A percentile compares a stretch with the other conserved stretches of the same genome.
These are phyloP conservation scores for Stenolophus ochropezus DNA, from an alignment of 2,888 invertebrate species.

Conservation along the genomic window DNA sequence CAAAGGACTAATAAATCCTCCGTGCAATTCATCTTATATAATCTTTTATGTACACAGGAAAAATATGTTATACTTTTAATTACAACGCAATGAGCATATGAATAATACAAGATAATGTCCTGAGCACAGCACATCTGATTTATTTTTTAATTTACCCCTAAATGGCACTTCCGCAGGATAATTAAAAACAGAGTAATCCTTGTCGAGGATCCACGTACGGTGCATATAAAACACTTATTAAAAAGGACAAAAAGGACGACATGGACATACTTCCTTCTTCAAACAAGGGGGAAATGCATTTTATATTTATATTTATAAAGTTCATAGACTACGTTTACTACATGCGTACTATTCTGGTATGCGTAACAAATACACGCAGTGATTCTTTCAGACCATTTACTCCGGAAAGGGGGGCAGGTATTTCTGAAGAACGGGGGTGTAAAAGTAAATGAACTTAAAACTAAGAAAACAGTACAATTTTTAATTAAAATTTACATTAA, in stretches of 20 bases:
- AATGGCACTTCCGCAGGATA: constrained; percentile 23
- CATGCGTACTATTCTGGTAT: too few relatives aligned
- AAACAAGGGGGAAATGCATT: too few relatives aligned
- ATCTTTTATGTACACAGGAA: background rate
- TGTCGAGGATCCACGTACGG: background rate
- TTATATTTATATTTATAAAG: too few relatives aligned
- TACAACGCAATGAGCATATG: constrained; percentile 30
- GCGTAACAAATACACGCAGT: too few relatives aligned
- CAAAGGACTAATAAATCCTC: background rate
- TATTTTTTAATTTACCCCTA: constrained; percentile 35
- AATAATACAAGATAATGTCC: constrained; percentile 27
- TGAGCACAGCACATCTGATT: background rate
- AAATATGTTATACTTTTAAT: constrained; percentile 27
- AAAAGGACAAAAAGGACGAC: background rate
- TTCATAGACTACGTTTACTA: too few relatives aligned
- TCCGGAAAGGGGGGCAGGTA: too few relatives aligned
- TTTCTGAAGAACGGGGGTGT: too few relatives aligned
- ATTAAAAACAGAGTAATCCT: constrained; percentile 39
- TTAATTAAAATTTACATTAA: too few relatives aligned
- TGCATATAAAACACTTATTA: constrained; percentile 42
- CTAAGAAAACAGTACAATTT: too few relatives aligned
- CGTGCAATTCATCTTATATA: background rate
- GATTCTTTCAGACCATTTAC: too few relatives aligned
- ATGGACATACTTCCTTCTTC: background rate
- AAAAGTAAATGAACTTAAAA: too few relatives aligned